Base-by-base conservation (phyloP, 2,113 vertebrate genomes). In the Ammodytes marinus region DNA sequence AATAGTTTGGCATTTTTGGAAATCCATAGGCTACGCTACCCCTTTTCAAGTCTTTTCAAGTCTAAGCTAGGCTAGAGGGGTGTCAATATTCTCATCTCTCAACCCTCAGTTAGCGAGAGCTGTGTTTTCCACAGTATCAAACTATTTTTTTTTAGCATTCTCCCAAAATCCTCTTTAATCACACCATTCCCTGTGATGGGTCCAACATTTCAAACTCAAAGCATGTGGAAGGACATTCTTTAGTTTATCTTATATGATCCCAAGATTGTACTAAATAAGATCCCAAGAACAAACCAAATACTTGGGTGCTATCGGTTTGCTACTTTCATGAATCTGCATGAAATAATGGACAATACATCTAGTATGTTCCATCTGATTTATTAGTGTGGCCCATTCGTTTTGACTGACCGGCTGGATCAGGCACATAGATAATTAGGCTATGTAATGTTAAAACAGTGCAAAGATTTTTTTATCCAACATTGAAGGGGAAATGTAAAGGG, bases 161-260 rank as follows among this genome's bases (percentile, higher is more conserved):
- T 55, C 13, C 43, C 54, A 57, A 19, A 17, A 71, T 49, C n/a
- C 1, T 40, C 47, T 12, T 63, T n/a, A 55, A 12, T 14, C 37
- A 27, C 39, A 15, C 11, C 27, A 70, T 19, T 47, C 13, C 13
- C 17, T 49, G 45, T 35, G 17, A 6, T 27, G 43, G 6, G 7
- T 15, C 27, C 52, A 76, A 66, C 6, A 11, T 86, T 73, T 42
- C 59, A 66, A 19, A 53, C 4, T 1, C 53, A 12, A 45, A 19
- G 3, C 37, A 5, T 50, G 53, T 67, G 17, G 4, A 66, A 58
- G 77, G 7, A 53, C 57, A 17, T 15, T 27, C 15, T 53, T 55
- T 67, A 8, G 9, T 39, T 69, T 74, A 19, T 15, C 39, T 47
- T 1, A 11, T 14, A 52, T 4, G 8, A 55, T 12, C 43, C 8